A percentile compares a stretch with the other conserved stretches of the same genome.
Evolutionary conservation across 2,113 vertebrate species (phyloP).

Genomic region (Lates calcarifer): DNA sequence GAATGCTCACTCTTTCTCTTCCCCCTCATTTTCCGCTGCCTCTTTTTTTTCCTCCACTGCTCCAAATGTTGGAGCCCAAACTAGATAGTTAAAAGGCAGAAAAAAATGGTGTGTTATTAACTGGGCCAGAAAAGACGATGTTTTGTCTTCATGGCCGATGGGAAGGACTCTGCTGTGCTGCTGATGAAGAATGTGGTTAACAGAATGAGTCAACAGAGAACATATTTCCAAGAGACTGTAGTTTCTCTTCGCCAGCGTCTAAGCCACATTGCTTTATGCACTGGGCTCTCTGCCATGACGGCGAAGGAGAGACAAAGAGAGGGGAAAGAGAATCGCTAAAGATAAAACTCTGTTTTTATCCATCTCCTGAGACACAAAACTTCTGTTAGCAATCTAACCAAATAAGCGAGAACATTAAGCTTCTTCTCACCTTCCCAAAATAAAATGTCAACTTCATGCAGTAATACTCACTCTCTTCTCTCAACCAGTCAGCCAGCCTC

Average conservation of each 20-base stretch:
- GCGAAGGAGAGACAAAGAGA: slow-evolving; percentile 48
- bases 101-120: slow-evolving; percentile 50
- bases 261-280: slow-evolving; percentile 63
- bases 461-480: neutral
- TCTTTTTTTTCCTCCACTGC: slow-evolving; percentile 22
- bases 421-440: slow-evolving; percentile 22
- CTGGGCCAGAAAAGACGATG: slow-evolving; percentile 50
- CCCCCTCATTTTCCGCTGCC: slow-evolving; percentile 65
- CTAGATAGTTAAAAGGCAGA: slow-evolving; percentile 56
- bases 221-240: slow-evolving; percentile 76
- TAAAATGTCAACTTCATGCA: neutral
- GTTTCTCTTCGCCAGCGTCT: slow-evolving; percentile 58
- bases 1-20: slow-evolving; percentile 57
- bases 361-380: slow-evolving; percentile 14
- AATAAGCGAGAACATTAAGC: slow-evolving; percentile 27
- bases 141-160: slow-evolving; percentile 66
- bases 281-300: slow-evolving; percentile 69
- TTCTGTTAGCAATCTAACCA: slow-evolving; percentile 2
- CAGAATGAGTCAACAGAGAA: slow-evolving; percentile 77
- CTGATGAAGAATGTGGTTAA: slow-evolving; percentile 75
- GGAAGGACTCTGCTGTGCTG: slow-evolving; percentile 60
- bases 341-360: slow-evolving; percentile 41
- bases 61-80: slow-evolving; percentile 53
- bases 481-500: neutral
- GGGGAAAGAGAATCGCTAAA: slow-evolving; percentile 17